phyloP scores from a whole-genome alignment of 2,113 vertebrate genomes.

The Macrotis lagotis region DNA sequence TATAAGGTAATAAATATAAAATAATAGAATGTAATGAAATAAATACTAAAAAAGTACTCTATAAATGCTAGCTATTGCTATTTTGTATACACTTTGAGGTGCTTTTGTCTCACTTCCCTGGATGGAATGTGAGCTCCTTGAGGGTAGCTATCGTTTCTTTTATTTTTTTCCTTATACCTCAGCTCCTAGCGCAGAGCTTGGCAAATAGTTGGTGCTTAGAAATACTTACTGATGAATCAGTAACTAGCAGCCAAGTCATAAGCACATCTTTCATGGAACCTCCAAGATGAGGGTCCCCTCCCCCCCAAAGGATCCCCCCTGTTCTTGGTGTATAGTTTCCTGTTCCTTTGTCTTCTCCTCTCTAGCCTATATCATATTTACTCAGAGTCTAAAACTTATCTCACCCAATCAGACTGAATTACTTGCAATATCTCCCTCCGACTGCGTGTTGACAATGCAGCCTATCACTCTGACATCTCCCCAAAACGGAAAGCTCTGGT shows the following conservation, averaged over 20 bases:
- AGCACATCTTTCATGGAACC: neutral
- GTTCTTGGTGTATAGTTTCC: neutral
- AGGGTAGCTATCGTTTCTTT: neutral
- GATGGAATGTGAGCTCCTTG: neutral
- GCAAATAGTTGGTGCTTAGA: neutral
- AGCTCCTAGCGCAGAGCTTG: neutral
- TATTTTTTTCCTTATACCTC: neutral
- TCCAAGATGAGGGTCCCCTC: neutral
- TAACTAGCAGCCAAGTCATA: neutral
- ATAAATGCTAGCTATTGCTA: neutral
- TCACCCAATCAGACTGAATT: neutral
- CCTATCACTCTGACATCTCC: too few species aligned
- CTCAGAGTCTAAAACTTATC: neutral
- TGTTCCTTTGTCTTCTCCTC: neutral
- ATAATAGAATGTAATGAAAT: neutral
- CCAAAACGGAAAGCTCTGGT: too few species aligned
- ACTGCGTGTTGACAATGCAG: too few species aligned
- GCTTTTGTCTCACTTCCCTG: neutral
- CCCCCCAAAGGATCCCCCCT: neutral
- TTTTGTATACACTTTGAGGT: neutral
- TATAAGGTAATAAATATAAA: neutral
- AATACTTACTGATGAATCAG: neutral
- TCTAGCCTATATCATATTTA: neutral
- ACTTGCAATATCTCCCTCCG: too few species aligned
- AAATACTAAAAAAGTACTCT: neutral